phyloP scores from a whole-genome alignment of 2,797 vertebrate genomes.

The Microctenopoma stevenorrisi region DNA sequence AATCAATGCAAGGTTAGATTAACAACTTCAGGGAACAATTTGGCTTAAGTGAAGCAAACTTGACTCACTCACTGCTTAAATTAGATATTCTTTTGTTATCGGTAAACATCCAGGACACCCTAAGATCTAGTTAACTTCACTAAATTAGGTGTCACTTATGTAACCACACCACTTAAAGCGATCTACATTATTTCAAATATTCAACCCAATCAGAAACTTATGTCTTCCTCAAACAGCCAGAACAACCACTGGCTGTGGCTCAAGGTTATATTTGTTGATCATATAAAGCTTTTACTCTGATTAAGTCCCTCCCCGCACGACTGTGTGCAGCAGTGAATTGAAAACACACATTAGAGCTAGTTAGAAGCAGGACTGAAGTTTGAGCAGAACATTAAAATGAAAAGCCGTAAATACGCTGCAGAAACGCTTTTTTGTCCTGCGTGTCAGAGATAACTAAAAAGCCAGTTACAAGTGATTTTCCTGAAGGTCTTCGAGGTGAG shows the following conservation, averaged over 20 bases:
- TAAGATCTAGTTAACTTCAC: too few species aligned
- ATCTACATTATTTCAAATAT: too few species aligned
- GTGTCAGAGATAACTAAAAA: constrained; percentile 17
- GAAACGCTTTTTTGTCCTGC: constrained; percentile 15
- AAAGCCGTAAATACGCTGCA: background rate
- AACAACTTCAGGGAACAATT: too few species aligned
- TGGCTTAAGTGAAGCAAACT: too few species aligned
- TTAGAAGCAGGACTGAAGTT: background rate
- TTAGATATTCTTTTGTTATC: too few species aligned
- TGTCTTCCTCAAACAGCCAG: constrained; percentile 18
- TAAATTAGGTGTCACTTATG: too few species aligned
- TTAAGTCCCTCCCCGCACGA: constrained; percentile 4
- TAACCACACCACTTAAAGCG: too few species aligned
- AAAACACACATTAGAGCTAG: background rate
- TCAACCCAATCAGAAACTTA: background rate
- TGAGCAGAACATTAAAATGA: background rate
- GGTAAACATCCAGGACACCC: too few species aligned
- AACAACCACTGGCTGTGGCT: constrained; percentile 37
- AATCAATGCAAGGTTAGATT: too few species aligned
- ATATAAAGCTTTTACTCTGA: constrained; percentile 11
- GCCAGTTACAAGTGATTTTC: background rate
- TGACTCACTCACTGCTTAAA: too few species aligned
- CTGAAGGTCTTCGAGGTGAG: background rate
- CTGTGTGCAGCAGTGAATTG: background rate
- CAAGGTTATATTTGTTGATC: constrained; percentile 10